A percentile compares a stretch with the other conserved stretches of the same genome.
These are phyloP conservation scores for Elegia similella DNA, from an alignment of 2,888 invertebrate species.

Conservation along the genomic window DNA sequence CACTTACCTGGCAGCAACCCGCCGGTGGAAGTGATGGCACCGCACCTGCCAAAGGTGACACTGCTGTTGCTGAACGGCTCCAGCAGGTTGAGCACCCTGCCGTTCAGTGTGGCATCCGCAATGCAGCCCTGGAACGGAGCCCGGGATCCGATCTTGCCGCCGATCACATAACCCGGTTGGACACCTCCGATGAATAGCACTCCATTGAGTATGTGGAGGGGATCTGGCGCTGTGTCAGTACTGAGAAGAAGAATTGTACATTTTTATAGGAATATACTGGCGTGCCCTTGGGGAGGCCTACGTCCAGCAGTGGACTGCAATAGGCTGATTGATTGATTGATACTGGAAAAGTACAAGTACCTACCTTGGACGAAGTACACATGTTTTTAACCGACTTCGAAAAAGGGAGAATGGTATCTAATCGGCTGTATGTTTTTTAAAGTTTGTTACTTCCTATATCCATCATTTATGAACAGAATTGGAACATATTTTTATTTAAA, in stretches of 20 bases:
- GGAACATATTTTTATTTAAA: too few relatives aligned
- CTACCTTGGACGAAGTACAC: too few relatives aligned
- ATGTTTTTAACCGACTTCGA: too few relatives aligned
- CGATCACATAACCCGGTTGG: conserved; percentile 81
- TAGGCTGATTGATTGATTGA: too few relatives aligned
- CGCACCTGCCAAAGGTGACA: conserved; percentile 56
- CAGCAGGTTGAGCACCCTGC: conserved; percentile 72
- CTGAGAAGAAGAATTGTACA: conserved; percentile 42
- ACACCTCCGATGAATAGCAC: conserved; percentile 94
- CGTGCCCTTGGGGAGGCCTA: too few relatives aligned
- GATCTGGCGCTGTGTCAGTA: conserved; percentile 79
- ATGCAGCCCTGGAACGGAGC: conserved; percentile 93
- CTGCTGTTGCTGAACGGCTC: conserved; percentile 58
- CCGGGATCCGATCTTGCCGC: conserved; percentile 80
- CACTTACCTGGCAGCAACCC: conserved; percentile 58
- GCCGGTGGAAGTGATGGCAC: conserved; percentile 56
- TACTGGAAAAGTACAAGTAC: too few relatives aligned
- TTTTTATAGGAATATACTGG: neutral
- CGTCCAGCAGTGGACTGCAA: too few relatives aligned
- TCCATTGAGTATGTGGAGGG: conserved; percentile 84
- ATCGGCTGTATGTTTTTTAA: too few relatives aligned
- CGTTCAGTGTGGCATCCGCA: conserved; percentile 95
- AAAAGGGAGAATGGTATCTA: too few relatives aligned
- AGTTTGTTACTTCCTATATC: too few relatives aligned
- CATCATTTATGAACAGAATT: too few relatives aligned